Conservation (phyloP, 2,888 invertebrate species). For the Seira ritae region DNA sequence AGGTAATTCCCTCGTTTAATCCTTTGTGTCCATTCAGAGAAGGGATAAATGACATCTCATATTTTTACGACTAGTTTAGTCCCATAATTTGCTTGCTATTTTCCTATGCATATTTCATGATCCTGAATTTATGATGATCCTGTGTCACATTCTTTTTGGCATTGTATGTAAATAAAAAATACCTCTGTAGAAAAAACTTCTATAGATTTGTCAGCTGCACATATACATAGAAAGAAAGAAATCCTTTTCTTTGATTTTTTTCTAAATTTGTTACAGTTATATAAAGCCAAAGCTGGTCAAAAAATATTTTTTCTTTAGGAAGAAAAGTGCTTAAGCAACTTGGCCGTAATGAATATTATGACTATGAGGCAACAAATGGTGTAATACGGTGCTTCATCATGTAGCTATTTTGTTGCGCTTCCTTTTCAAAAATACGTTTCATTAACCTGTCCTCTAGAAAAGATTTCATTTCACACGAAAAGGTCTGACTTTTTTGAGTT, state of each 20-base stretch:
- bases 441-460: constrained; percentile 54
- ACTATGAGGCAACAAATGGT: constrained; percentile 18
- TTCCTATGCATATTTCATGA: constrained; percentile 9
- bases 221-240: not conserved
- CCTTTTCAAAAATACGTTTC: constrained; percentile 42
- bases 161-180: constrained; percentile 49
- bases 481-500: constrained; percentile 12
- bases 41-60: constrained; percentile 28
- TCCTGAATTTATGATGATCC: constrained; percentile 62
- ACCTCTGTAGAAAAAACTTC: constrained; percentile 1
- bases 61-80: constrained; percentile 1
- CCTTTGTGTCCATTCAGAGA: constrained; percentile 35
- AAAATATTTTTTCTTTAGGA: not conserved
- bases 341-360: too few relatives aligned
- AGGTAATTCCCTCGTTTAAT: constrained; percentile 2
- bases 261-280: constrained; percentile 7
- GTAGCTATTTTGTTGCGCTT: constrained; percentile 21
- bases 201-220: constrained; percentile 46
- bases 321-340: not conserved
- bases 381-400: constrained; percentile 25
- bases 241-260: not conserved
- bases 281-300: constrained; percentile 26
- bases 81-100: not conserved
- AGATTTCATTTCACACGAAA: constrained; percentile 60
- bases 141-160: constrained; percentile 45